These are phyloP conservation scores for Heliconius cydno DNA, from an alignment of 2,888 invertebrate genomes.

Conservation along the genomic window DNA sequence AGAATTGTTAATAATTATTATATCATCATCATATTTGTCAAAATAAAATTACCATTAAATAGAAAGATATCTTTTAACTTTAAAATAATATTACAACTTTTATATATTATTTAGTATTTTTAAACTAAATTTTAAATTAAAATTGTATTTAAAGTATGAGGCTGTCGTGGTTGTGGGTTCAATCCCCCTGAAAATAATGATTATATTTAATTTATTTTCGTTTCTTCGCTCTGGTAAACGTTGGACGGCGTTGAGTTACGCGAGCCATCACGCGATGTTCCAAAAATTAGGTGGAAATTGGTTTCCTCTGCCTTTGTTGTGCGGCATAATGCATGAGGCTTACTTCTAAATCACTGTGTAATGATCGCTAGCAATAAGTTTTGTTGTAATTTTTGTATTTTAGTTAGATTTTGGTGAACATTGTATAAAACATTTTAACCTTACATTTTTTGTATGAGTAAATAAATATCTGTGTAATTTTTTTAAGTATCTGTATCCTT, in stretches of 20 bases:
- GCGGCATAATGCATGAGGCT: not conserved
- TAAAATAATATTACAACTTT: no score
- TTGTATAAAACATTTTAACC: constrained; percentile 78
- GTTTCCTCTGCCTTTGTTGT: not conserved
- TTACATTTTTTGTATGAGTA: constrained; percentile 61
- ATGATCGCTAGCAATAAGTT: constrained; percentile 34
- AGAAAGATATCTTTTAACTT: no score
- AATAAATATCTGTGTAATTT: constrained; percentile 68
- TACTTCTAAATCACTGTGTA: not conserved
- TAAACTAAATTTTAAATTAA: no score
- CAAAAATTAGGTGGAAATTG: not conserved
- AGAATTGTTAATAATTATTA: not conserved
- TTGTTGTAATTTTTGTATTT: constrained; percentile 26
- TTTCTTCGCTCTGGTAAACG: not conserved
- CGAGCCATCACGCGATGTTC: not conserved
- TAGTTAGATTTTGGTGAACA: constrained; percentile 52
- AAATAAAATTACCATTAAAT: not conserved
- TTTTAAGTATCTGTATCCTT: constrained; percentile 56
- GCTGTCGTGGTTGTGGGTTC: not conserved
- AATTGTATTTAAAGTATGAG: no score
- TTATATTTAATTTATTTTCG: not conserved
- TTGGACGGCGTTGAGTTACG: not conserved
- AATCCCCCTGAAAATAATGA: not conserved
- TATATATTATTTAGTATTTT: no score
- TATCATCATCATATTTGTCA: not conserved